Evolutionary conservation across 2,797 vertebrate genomes (phyloP).

Genomic region (Oryzias dopingdopingensis): DNA sequence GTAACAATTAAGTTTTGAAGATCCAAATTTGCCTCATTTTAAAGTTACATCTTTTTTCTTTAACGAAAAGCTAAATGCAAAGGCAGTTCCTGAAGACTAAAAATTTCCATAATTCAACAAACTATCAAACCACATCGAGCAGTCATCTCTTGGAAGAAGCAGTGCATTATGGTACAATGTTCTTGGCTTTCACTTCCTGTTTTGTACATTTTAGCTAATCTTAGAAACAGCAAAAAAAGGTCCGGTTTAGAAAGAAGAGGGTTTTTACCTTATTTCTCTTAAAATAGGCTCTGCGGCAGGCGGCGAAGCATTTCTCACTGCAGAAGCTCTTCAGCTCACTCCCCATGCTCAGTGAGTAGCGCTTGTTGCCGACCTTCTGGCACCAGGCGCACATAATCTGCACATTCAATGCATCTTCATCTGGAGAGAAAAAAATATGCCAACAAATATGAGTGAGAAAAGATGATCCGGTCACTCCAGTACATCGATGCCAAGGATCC

Average conservation of each 20-base stretch:
- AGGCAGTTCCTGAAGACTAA: no score
- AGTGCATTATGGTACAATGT: no score
- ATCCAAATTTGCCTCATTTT: no score
- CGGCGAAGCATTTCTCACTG: constrained; percentile 99
- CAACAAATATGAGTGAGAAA: neutral
- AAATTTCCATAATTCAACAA: no score
- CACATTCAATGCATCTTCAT: constrained; percentile 94
- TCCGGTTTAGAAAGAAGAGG: neutral
- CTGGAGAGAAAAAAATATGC: constrained; percentile 67
- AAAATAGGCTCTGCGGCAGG: constrained; percentile 98
- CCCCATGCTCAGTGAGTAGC: constrained; percentile 99
- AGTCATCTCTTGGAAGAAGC: no score
- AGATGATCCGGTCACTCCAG: neutral
- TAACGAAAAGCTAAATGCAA: no score
- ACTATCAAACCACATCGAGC: no score
- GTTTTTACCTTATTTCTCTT: constrained; percentile 97
- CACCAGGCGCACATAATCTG: constrained; percentile 99
- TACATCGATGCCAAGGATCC: neutral
- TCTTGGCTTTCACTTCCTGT: no score
- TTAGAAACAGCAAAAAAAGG: no score
- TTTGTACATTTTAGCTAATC: no score
- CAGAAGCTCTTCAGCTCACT: constrained; percentile 99
- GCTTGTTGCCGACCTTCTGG: constrained; percentile 98
- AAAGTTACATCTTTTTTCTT: no score
- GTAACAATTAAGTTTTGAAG: no score